These are phyloP conservation scores for Hypomesus transpacificus DNA, from an alignment of 2,113 vertebrate genomes.

Conservation along the genomic window DNA sequence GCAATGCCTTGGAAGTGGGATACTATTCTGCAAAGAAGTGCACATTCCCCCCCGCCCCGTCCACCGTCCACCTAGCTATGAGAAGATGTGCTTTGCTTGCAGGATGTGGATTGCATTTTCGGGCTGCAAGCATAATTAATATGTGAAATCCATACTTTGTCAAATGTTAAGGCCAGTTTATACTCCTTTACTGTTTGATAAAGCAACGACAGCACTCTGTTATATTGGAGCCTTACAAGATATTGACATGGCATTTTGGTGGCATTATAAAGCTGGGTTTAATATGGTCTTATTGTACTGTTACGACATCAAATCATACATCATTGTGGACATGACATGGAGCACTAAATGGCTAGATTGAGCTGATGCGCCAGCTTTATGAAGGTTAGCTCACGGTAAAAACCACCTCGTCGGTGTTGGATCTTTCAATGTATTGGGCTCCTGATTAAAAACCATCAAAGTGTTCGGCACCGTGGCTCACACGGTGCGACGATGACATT, in stretches of 20 bases:
- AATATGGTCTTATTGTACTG: slow-evolving; percentile 69
- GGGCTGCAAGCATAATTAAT: slow-evolving; percentile 42
- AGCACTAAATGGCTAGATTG: slow-evolving; percentile 44
- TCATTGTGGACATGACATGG: slow-evolving; percentile 47
- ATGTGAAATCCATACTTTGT: slow-evolving; percentile 54
- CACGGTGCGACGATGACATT: slow-evolving; percentile 4
- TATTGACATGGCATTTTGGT: slow-evolving; percentile 76
- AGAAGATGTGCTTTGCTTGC: slow-evolving; percentile 31
- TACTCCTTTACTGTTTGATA: slow-evolving; percentile 60
- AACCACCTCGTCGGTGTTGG: neutral
- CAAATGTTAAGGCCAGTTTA: slow-evolving; percentile 49
- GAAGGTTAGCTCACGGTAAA: slow-evolving; percentile 47
- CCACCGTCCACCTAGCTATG: slow-evolving; percentile 1
- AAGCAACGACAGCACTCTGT: slow-evolving; percentile 67
- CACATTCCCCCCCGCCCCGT: slow-evolving; percentile 6
- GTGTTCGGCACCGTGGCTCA: neutral
- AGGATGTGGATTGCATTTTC: slow-evolving; percentile 41
- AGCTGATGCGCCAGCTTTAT: slow-evolving; percentile 50
- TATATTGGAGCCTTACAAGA: slow-evolving; percentile 47
- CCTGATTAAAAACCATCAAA: slow-evolving; percentile 19
- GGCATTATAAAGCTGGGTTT: slow-evolving; percentile 70
- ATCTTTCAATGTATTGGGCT: neutral
- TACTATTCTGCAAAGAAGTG: slow-evolving; percentile 6
- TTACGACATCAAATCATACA: slow-evolving; percentile 63
- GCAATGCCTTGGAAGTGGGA: slow-evolving; percentile 6